Evolutionary conservation across 2,113 vertebrate species (phyloP).

Genomic region (Hippocampus zosterae): DNA sequence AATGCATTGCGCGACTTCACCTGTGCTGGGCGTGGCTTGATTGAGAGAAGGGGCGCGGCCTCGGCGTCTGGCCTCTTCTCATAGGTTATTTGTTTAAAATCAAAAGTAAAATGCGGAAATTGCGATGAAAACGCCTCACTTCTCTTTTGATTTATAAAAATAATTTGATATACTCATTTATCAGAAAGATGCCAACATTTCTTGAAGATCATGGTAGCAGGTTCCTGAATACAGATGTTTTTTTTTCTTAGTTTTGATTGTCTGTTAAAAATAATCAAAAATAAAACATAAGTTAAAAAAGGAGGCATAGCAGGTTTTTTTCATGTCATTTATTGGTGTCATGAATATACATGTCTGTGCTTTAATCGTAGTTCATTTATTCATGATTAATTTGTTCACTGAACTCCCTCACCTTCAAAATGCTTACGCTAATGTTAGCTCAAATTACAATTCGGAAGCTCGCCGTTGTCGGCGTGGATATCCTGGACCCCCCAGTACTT

Average conservation of each 20-base stretch:
- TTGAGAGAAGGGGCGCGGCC: neutral
- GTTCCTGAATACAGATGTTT: neutral
- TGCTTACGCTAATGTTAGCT: neutral
- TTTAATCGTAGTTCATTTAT: constrained; percentile 61
- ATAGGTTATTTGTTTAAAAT: neutral
- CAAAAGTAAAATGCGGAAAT: neutral
- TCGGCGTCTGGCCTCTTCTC: neutral
- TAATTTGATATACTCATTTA: neutral
- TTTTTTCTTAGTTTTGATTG: neutral
- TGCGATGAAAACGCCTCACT: neutral
- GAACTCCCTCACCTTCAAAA: neutral
- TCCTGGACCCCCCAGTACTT: neutral
- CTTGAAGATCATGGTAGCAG: neutral
- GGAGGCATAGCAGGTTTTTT: constrained; percentile 32
- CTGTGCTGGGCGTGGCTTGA: neutral
- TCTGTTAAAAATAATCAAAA: neutral
- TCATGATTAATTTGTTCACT: constrained; percentile 23
- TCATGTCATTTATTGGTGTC: constrained; percentile 74
- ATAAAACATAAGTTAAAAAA: neutral
- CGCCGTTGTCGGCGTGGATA: neutral
- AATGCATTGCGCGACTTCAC: constrained; percentile 2
- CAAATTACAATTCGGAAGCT: neutral
- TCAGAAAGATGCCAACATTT: neutral
- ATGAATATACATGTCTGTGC: constrained; percentile 77
- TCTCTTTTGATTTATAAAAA: neutral